Base-by-base conservation (phyloP, 2,113 vertebrate genomes). In the Pygoscelis antarcticus region DNA sequence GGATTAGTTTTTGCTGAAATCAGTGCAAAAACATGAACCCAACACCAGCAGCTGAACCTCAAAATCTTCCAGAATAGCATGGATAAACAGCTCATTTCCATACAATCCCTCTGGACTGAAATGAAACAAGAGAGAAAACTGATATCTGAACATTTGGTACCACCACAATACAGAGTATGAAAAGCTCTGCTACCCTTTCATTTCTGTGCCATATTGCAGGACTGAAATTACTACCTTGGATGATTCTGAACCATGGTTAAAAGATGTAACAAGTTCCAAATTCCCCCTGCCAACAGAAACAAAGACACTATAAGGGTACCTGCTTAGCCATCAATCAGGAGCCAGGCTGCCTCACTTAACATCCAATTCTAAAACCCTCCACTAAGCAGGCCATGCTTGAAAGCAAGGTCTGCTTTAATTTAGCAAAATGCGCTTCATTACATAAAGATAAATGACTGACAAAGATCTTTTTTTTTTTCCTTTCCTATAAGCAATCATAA, bases 341-440 rank as follows among this genome's bases (percentile, higher is more conserved):
- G 26, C 42, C 74, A 86, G 62, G n/a, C 70, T 71, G 47, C 34
- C n/a, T 65, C 58, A 62, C 60, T 74, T 79, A 91, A 64, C 19
- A 86, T 3, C 29, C 46, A 44, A 17, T 65, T 92, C 47, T 74
- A 74, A 91, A 89, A 9, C 38, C 13, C 44, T 75, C 21, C n/a
- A 69, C 68, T 66, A 86, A 79, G 52, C 21, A 81, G 38, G 19
- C 55, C 46, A 52, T 13, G 34, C 40, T 58, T 91, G 78, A 93
- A 96, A 89, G 58, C 54, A 83, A 83, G 42, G 64, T 61, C 47
- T 62, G 49, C 36, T 92, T 88, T 92, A 80, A 95, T 91, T 79
- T 44, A 89, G 46, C 51, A 91, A 79, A 93, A 89, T 42, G 29
- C 1, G 4, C 52, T 74, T 89, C 29, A 34, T 78, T 68, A 83